Percentiles rank a stretch among this genome's conserved stretches.
These are phyloP conservation scores for Formicarius rufipectus DNA, from an alignment of 2,113 vertebrate genomes.

Conservation along the genomic window DNA sequence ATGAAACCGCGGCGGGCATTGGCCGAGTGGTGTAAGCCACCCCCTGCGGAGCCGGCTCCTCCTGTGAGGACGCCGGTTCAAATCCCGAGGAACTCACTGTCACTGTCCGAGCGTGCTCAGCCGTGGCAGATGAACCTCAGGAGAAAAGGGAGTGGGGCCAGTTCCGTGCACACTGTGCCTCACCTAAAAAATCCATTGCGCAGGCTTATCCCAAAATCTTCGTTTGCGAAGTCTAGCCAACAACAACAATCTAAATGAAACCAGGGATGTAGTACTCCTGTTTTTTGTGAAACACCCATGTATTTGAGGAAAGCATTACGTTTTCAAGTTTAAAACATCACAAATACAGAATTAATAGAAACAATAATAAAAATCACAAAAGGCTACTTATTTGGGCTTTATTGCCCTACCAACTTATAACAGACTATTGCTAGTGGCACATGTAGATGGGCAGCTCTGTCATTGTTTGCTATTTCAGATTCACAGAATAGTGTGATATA, in stretches of 20 bases:
- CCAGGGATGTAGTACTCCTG: not conserved
- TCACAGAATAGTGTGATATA: not conserved
- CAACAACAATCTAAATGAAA: not conserved
- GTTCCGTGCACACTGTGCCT: no score
- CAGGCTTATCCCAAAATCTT: no score
- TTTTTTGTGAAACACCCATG: not conserved
- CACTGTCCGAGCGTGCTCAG: no score
- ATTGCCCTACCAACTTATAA: not conserved
- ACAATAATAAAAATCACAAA: not conserved
- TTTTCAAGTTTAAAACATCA: not conserved
- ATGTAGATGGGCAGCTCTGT: not conserved
- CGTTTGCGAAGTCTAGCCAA: no score
- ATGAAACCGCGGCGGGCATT: no score
- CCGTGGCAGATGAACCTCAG: no score
- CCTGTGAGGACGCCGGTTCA: no score
- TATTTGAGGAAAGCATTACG: not conserved
- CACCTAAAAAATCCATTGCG: no score
- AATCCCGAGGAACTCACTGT: no score
- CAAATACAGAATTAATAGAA: not conserved
- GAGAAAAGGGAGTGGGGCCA: no score
- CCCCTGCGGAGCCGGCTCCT: no score
- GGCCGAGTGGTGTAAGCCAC: no score
- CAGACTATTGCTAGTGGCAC: not conserved
- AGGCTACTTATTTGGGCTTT: not conserved
- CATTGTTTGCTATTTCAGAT: not conserved